Base-by-base conservation (phyloP, 2,888 invertebrate species). In the Thelaira solivaga region DNA sequence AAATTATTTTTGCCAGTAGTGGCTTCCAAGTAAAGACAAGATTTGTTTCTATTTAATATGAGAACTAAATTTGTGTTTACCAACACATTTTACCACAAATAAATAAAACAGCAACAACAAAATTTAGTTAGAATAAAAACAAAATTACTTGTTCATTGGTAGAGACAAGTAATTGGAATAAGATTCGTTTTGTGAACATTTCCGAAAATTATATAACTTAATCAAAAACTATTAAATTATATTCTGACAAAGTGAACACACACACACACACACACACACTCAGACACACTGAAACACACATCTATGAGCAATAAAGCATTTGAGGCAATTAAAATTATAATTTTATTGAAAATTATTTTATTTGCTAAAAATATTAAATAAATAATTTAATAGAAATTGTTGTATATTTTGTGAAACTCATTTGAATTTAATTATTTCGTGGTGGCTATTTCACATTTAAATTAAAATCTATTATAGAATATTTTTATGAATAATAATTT, bases 211-310 rank as follows among this genome's bases (percentile, higher is more conserved):
- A 5, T 6, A 22, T 11, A 55, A 39, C 22, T 53, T 75, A 62
- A 75, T 75, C 68, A 55, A 55, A 75, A 68, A 45, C 39, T 31
- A 47, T 62, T 55, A 61, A 68, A 53, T 68, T 67, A 74, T 67
- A 36, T 59, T 57, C 8, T 45, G 22, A 22, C 5, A 43, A 31
- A 6, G 0, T 29, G 18, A 2, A 1, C 5, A 36, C 8, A 39
- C 1, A 22, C 2, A 36, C 18, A 26, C 13, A 26, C 41, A 13
- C n/a, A 51, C 41, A 41, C n/a, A n/a, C n/a, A n/a, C n/a, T n/a
- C n/a, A n/a, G n/a, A n/a, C n/a, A n/a, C n/a, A n/a, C n/a, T n/a
- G n/a, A n/a, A n/a, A n/a, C n/a, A n/a, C n/a, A n/a, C n/a, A n/a
- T n/a, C n/a, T n/a, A n/a, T n/a, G n/a, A 39, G 3, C 6, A 20